These are phyloP conservation scores for Hippotragus niger DNA, from an alignment of 2,113 vertebrate species.

Conservation along the genomic window DNA sequence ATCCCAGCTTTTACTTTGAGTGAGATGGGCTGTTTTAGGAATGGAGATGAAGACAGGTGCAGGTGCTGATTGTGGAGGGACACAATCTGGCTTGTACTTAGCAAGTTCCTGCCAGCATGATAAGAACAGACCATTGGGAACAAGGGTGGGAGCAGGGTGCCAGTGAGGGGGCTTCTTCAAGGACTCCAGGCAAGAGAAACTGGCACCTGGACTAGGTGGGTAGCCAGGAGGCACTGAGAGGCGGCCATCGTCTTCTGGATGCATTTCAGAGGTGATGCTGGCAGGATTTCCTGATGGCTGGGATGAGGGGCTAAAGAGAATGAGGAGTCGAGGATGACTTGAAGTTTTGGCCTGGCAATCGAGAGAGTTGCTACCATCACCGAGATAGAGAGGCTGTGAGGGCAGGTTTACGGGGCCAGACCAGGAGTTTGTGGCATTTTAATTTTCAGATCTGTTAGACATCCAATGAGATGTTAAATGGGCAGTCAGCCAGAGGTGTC, in stretches of 20 bases:
- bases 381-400: accelerated
- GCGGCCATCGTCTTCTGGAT: neutral
- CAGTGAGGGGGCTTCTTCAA: neutral
- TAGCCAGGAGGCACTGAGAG: too few relatives aligned
- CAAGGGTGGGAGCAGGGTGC: neutral
- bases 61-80: too few relatives aligned
- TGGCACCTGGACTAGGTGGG: neutral
- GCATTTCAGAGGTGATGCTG: neutral
- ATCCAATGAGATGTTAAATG: neutral
- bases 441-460: neutral
- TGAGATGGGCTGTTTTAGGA: neutral
- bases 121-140: neutral
- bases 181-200: neutral
- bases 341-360: neutral
- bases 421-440: accelerated
- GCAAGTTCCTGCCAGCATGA: neutral
- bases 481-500: neutral
- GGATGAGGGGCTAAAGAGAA: neutral
- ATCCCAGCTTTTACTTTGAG: neutral
- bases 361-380: neutral
- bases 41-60: too few relatives aligned
- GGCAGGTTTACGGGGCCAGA: neutral
- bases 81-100: neutral
- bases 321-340: accelerated
- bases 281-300: neutral